Evolutionary conservation across 2,888 invertebrate genomes (phyloP).

Genomic region (Bibio marci): DNA sequence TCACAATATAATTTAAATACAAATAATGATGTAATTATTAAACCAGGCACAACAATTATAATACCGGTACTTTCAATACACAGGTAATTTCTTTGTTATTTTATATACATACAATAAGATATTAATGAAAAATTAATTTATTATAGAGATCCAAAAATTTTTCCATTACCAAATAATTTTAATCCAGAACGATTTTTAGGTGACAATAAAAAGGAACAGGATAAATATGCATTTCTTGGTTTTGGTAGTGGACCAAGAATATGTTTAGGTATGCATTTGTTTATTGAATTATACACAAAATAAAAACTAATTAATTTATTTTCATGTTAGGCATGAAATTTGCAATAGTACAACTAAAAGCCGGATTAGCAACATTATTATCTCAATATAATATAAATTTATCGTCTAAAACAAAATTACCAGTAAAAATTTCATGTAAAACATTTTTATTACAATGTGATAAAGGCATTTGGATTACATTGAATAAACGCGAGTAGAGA

Average conservation of each 20-base stretch:
- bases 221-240: constrained; percentile 19
- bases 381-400: not conserved
- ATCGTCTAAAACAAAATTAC: not conserved
- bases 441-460: not conserved
- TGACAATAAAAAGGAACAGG: constrained; percentile 11
- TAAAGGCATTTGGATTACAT: not conserved
- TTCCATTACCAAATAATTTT: not conserved
- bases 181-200: not conserved
- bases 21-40: no score
- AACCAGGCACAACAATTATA: no score
- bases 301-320: not conserved
- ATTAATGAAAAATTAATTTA: no score
- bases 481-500: not conserved
- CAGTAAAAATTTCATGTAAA: not conserved
- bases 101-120: no score
- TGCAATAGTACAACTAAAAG: constrained; percentile 18
- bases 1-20: no score
- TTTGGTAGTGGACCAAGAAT: constrained; percentile 24
- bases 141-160: not conserved
- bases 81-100: no score
- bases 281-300: no score
- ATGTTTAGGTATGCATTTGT: constrained; percentile 17
- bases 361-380: constrained; percentile 18
- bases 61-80: no score
- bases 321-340: constrained; percentile 13